Evolutionary conservation across 1,140 invertebrate species (phyloP).

Genomic region (Trypoxylus dichotomus): DNA sequence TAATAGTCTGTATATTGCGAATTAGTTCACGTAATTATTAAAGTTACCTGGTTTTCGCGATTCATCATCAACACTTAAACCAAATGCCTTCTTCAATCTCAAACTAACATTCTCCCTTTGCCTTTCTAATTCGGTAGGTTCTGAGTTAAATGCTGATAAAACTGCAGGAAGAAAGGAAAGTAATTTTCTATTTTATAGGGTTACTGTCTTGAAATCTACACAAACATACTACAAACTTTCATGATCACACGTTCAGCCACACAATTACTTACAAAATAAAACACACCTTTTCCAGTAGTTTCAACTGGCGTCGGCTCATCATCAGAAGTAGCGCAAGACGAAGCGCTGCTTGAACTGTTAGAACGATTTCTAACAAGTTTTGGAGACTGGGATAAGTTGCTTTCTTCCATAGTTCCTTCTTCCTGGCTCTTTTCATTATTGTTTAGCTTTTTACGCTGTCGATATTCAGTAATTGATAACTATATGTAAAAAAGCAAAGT

Average conservation of each 20-base stretch:
- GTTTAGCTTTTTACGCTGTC: constrained; percentile 64
- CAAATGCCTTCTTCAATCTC: constrained; percentile 61
- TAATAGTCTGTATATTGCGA: too few species aligned
- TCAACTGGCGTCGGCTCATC: constrained; percentile 56
- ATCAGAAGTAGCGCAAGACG: constrained; percentile 58
- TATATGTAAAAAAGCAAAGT: constrained; percentile 48
- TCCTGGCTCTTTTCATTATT: constrained; percentile 44
- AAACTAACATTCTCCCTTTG: constrained; percentile 76
- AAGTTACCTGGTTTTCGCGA: constrained; percentile 43
- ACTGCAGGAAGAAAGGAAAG: constrained; percentile 38
- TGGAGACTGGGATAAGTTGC: constrained; percentile 49
- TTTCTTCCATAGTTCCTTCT: constrained; percentile 44
- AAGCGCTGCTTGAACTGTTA: constrained; percentile 58
- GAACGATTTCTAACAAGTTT: constrained; percentile 52
- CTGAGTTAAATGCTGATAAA: constrained; percentile 61
- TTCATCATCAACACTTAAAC: constrained; percentile 49
- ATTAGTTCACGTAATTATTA: not conserved
- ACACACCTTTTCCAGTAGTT: constrained; percentile 40
- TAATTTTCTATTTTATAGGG: not conserved
- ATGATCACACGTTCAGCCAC: not conserved
- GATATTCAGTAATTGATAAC: constrained; percentile 73
- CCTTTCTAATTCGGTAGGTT: constrained; percentile 70
- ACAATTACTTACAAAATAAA: constrained; percentile 10
- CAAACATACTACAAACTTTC: not conserved
- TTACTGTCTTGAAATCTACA: not conserved